phyloP scores from a whole-genome alignment of 2,113 vertebrate genomes.

The Gadus macrocephalus region DNA sequence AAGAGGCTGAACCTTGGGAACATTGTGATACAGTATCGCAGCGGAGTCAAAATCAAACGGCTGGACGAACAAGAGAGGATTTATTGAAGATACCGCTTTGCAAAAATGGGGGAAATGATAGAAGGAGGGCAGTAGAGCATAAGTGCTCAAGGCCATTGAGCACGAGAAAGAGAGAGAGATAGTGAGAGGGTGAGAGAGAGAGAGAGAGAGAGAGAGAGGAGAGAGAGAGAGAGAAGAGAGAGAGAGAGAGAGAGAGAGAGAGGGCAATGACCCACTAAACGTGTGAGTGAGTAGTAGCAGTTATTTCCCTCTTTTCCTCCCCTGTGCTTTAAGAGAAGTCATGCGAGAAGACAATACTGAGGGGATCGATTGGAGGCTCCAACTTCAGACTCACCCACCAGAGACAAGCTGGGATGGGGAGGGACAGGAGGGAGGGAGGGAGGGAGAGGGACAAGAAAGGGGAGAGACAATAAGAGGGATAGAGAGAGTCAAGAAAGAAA shows the following conservation, averaged over 20 bases:
- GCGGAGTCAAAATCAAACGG: constrained; percentile 5
- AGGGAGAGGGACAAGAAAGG: background rate
- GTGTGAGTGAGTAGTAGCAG: constrained; percentile 36
- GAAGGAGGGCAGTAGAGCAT: constrained; percentile 26
- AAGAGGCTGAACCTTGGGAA: constrained; percentile 36
- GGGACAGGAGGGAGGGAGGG: constrained; percentile 13
- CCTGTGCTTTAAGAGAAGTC: constrained; percentile 42
- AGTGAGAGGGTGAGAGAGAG: constrained; percentile 13
- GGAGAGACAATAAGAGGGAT: background rate
- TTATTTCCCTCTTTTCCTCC: constrained; percentile 18
- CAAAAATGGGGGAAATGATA: constrained; percentile 34
- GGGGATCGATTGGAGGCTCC: constrained; percentile 54
- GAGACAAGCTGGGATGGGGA: constrained; percentile 27
- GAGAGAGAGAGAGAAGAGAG: background rate
- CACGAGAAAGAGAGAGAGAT: background rate
- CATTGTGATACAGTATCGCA: constrained; percentile 2
- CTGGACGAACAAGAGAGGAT: constrained; percentile 24
- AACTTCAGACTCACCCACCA: constrained; percentile 47
- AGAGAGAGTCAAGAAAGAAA: constrained; percentile 16
- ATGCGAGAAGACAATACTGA: constrained; percentile 54
- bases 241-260: constrained; percentile 22
- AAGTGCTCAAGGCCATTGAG: constrained; percentile 32
- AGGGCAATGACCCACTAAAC: constrained; percentile 30
- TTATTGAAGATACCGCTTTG: constrained; percentile 31
- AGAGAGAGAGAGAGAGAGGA: constrained; percentile 26